These are phyloP conservation scores for Pammene aurita DNA, from an alignment of 2,888 invertebrate genomes.

Conservation along the genomic window DNA sequence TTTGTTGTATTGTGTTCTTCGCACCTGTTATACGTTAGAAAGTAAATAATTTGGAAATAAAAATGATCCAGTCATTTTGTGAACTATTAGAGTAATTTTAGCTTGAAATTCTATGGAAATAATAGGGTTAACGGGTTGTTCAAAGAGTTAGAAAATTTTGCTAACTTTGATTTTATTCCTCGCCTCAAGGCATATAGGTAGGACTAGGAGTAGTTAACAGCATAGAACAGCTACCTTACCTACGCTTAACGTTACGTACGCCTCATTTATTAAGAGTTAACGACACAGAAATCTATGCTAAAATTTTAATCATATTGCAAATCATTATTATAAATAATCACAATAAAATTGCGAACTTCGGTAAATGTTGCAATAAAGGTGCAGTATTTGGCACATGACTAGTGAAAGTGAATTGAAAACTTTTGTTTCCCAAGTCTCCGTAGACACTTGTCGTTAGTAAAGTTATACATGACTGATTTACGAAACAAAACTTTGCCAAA, in stretches of 20 bases:
- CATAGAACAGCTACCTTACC: too few relatives aligned
- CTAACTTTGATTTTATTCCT: constrained; percentile 30
- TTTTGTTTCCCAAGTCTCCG: constrained; percentile 3
- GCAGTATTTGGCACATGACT: not conserved
- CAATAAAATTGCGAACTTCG: too few relatives aligned
- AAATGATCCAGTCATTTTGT: constrained; percentile 51
- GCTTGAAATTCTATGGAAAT: constrained; percentile 35
- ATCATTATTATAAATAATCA: too few relatives aligned
- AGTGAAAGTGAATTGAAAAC: constrained; percentile 14
- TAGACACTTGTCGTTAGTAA: not conserved
- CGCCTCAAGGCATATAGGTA: not conserved
- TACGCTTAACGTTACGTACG: too few relatives aligned
- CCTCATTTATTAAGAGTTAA: too few relatives aligned
- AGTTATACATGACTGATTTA: constrained; percentile 30
- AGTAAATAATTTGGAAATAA: constrained; percentile 66
- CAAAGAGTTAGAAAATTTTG: constrained; percentile 38
- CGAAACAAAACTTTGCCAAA: constrained; percentile 26
- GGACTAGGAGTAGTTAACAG: too few relatives aligned
- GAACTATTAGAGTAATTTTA: constrained; percentile 56
- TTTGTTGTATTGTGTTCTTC: constrained; percentile 42
- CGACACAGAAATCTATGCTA: too few relatives aligned
- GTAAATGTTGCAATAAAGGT: too few relatives aligned
- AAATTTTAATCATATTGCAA: too few relatives aligned
- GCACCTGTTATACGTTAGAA: constrained; percentile 44
- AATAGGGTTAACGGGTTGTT: constrained; percentile 39